Conservation (phyloP, 2,888 invertebrate genomes). For the Heliconius sara region DNA sequence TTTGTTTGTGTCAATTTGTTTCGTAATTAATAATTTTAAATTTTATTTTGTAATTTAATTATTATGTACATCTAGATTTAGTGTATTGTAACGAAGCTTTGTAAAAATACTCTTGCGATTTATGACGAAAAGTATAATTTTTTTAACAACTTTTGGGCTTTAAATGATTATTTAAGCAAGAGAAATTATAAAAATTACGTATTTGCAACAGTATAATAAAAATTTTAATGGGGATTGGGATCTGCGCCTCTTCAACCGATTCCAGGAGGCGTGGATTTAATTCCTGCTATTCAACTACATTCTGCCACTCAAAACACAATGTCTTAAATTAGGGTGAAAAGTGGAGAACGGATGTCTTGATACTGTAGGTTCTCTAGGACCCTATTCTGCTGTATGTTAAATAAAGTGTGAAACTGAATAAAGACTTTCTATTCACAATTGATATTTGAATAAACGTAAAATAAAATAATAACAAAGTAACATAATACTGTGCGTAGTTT, state of each 20-base stretch:
- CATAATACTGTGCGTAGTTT: background rate
- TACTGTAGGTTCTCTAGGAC: background rate
- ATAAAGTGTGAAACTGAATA: too few species aligned
- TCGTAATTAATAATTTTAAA: background rate
- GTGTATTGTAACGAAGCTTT: background rate
- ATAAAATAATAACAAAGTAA: background rate
- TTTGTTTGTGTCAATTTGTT: conserved; percentile 48
- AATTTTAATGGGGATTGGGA: too few species aligned
- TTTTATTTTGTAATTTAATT: background rate
- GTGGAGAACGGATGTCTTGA: background rate
- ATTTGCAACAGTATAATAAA: too few species aligned
- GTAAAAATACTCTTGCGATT: background rate
- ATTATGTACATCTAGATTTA: background rate
- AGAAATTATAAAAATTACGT: too few species aligned
- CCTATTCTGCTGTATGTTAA: conserved; percentile 18
- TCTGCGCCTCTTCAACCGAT: too few species aligned
- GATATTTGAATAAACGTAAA: background rate
- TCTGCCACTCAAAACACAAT: background rate
- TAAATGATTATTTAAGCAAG: too few species aligned
- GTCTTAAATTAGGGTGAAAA: background rate
- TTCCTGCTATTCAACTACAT: too few species aligned
- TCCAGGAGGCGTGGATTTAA: too few species aligned
- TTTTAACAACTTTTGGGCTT: too few species aligned
- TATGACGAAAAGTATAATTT: too few species aligned
- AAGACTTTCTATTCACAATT: background rate